A percentile compares a stretch with the other conserved stretches of the same genome.
Evolutionary conservation across 2,888 invertebrate species (phyloP).

Genomic region (Coleophora deauratella): DNA sequence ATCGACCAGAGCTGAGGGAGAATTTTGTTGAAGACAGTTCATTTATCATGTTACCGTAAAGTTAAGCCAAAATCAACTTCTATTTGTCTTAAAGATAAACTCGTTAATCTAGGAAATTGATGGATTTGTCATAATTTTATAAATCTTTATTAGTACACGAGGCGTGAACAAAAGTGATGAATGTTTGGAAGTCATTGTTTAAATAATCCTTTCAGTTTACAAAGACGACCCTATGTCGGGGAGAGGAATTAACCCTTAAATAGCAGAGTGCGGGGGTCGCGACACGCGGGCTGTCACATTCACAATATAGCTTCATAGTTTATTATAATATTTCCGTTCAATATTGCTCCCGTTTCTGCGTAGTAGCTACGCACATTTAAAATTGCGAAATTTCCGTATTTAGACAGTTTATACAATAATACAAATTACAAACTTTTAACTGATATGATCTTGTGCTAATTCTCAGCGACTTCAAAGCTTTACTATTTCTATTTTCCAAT

Average conservation of each 20-base stretch:
- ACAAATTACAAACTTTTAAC: too few relatives aligned
- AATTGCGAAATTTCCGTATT: conserved; percentile 16
- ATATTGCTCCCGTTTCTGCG: conserved; percentile 53
- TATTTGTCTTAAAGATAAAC: conserved; percentile 3
- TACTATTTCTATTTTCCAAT: too few relatives aligned
- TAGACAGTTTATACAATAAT: not conserved
- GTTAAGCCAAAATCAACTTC: too few relatives aligned
- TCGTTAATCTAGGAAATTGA: conserved; percentile 16
- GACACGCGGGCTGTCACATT: conserved; percentile 69
- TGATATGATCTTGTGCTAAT: too few relatives aligned
- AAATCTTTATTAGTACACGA: conserved; percentile 45
- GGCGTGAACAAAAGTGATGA: conserved; percentile 56
- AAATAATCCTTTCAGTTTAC: conserved; percentile 61
- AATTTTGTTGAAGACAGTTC: too few relatives aligned
- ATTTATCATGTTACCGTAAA: too few relatives aligned
- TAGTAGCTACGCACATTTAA: conserved; percentile 21
- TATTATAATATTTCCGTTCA: conserved; percentile 67
- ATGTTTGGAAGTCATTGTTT: conserved; percentile 57
- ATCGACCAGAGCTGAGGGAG: too few relatives aligned
- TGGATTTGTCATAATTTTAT: conserved; percentile 41
- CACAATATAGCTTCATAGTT: conserved; percentile 66
- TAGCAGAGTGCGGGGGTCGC: conserved; percentile 40
- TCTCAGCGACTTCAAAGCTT: too few relatives aligned
- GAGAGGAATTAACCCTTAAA: conserved; percentile 52
- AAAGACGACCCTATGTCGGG: conserved; percentile 56